Evolutionary conservation across 1,140 invertebrate species (phyloP).

Genomic region (Trichomalopsis sarcophagae): DNA sequence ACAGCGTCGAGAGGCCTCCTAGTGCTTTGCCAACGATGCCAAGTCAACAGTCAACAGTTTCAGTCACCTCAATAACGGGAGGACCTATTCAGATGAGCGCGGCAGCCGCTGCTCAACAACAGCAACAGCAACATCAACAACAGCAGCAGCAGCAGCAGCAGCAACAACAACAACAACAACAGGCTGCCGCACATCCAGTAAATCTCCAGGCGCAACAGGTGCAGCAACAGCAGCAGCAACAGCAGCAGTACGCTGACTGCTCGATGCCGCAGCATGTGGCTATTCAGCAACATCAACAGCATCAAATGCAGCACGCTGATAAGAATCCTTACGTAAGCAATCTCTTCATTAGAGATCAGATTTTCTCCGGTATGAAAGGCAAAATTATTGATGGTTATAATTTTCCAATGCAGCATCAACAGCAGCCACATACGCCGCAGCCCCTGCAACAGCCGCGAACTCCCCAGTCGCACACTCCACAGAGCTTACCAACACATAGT

Average conservation of each 20-base stretch:
- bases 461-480: slow-evolving; percentile 68
- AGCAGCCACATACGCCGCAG: slow-evolving; percentile 67
- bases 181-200: slow-evolving; percentile 57
- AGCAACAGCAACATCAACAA: background rate
- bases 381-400: slow-evolving; percentile 15
- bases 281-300: slow-evolving; percentile 60
- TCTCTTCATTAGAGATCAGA: background rate
- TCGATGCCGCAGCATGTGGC: slow-evolving; percentile 67
- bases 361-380: background rate
- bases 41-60: slow-evolving; percentile 30
- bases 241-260: slow-evolving; percentile 69
- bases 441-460: slow-evolving; percentile 69
- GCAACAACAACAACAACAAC: slow-evolving; percentile 60
- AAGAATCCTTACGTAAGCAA: slow-evolving; percentile 49
- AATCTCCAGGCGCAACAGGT: slow-evolving; percentile 41
- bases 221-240: slow-evolving; percentile 48
- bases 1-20: slow-evolving; percentile 80
- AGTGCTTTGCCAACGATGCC: slow-evolving; percentile 70
- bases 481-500: slow-evolving; percentile 68
- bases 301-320: slow-evolving; percentile 49
- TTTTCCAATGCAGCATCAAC: slow-evolving; percentile 60
- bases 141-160: slow-evolving; percentile 54
- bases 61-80: slow-evolving; percentile 15
- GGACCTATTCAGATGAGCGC: slow-evolving; percentile 21
- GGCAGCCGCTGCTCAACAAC: slow-evolving; percentile 51